These are phyloP conservation scores for Nomada ruficornis DNA, from an alignment of 2,888 invertebrate genomes.

Conservation along the genomic window DNA sequence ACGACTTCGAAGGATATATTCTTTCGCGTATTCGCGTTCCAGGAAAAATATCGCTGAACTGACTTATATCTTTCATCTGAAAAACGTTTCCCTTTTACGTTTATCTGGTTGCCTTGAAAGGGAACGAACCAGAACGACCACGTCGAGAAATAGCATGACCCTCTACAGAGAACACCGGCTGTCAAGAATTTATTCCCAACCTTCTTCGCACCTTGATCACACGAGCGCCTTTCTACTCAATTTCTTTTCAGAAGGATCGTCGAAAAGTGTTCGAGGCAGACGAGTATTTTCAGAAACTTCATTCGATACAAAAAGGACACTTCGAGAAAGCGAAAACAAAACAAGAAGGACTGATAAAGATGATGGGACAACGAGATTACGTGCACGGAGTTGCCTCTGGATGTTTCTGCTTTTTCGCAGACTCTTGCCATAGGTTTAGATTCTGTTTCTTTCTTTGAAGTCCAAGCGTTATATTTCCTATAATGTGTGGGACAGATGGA, in stretches of 20 bases:
- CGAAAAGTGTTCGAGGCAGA: slow-evolving; percentile 3
- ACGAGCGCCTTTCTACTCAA: slow-evolving; percentile 17
- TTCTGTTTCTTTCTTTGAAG: slow-evolving; percentile 7
- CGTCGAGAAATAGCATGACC: slow-evolving; percentile 41
- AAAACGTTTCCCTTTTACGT: slow-evolving; percentile 30
- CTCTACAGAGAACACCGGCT: slow-evolving; percentile 27
- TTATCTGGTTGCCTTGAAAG: slow-evolving; percentile 45
- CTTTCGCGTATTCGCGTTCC: not conserved
- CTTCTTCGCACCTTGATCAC: slow-evolving; percentile 37
- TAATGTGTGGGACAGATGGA: slow-evolving; percentile 14
- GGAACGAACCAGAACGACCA: slow-evolving; percentile 39
- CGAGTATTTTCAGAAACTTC: slow-evolving; percentile 46
- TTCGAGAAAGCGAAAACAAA: slow-evolving; percentile 8
- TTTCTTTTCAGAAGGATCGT: slow-evolving; percentile 26
- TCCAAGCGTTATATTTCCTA: slow-evolving; percentile 21
- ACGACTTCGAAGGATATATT: not conserved
- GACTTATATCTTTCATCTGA: slow-evolving; percentile 28
- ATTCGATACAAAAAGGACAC: slow-evolving; percentile 12
- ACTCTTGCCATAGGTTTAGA: slow-evolving; percentile 23
- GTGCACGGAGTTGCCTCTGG: slow-evolving; percentile 40
- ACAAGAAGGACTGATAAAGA: slow-evolving; percentile 27
- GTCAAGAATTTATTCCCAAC: slow-evolving; percentile 63
- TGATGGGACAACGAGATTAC: slow-evolving; percentile 39
- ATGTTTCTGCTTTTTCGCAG: not conserved
- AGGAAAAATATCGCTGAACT: slow-evolving; percentile 22